Conservation (phyloP, 2,888 invertebrate species). For the Chaetoderma sp. region DNA sequence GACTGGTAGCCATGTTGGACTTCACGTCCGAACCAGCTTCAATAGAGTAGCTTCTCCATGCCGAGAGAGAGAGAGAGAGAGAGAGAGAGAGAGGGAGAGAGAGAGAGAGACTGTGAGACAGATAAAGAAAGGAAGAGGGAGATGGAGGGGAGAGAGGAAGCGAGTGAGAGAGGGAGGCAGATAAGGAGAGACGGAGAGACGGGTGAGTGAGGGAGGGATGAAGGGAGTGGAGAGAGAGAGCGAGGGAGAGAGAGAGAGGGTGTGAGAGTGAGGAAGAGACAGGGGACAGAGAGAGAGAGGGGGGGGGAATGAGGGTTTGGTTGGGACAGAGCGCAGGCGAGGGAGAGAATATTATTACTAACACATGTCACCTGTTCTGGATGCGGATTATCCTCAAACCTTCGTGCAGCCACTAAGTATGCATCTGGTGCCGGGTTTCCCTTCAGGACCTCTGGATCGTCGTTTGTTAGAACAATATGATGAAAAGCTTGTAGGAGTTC, state of each 20-base stretch:
- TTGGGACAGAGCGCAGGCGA: too few species aligned
- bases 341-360: too few species aligned
- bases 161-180: too few species aligned
- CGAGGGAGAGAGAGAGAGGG: too few species aligned
- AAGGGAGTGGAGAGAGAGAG: too few species aligned
- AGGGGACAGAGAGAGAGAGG: background rate
- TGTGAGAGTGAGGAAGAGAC: background rate
- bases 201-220: too few species aligned
- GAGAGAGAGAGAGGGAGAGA: background rate
- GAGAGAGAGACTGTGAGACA: background rate
- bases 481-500: slow-evolving; percentile 68
- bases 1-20: too few species aligned
- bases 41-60: too few species aligned
- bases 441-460: slow-evolving; percentile 84
- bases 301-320: background rate
- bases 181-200: background rate
- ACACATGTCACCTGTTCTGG: slow-evolving; percentile 63
- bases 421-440: slow-evolving; percentile 93
- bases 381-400: slow-evolving; percentile 76
- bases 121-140: slow-evolving; percentile 1
- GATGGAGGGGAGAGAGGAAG: slow-evolving; percentile 10
- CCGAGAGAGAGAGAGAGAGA: too few species aligned
- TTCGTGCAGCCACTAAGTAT: slow-evolving; percentile 81
- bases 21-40: too few species aligned
- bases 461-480: slow-evolving; percentile 85